Evolutionary conservation across 2,797 vertebrate species (phyloP).

Genomic region (Microctenopoma lineatum): DNA sequence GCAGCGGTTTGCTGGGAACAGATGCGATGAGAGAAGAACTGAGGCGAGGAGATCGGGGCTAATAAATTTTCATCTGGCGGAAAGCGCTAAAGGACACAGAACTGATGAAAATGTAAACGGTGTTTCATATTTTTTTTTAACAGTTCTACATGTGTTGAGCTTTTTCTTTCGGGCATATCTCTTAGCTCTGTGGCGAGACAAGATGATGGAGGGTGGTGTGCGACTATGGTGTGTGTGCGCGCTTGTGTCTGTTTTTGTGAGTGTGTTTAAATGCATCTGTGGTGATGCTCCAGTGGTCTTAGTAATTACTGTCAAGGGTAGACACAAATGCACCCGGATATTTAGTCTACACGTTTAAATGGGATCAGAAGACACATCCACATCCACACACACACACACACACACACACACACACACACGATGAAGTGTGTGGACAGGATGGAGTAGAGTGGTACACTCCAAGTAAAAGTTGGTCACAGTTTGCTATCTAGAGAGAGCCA

Average conservation of each 20-base stretch:
- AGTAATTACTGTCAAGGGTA: slow-evolving; percentile 72
- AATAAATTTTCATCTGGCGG: slow-evolving; percentile 58
- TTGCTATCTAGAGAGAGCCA: slow-evolving; percentile 30
- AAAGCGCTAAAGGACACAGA: slow-evolving; percentile 53
- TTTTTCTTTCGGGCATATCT: slow-evolving; percentile 32
- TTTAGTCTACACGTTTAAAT: slow-evolving; percentile 61
- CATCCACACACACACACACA: slow-evolving; percentile 7
- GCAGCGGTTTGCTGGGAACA: slow-evolving; percentile 23
- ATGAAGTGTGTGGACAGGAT: slow-evolving; percentile 14
- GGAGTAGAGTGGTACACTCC: slow-evolving; percentile 23
- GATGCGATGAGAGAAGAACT: slow-evolving; percentile 39
- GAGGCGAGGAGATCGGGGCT: slow-evolving; percentile 31
- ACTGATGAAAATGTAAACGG: slow-evolving; percentile 57
- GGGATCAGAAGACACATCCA: slow-evolving; percentile 26
- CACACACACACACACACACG: neutral
- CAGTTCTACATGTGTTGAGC: slow-evolving; percentile 38
- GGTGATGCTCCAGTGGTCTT: slow-evolving; percentile 63
- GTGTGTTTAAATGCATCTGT: slow-evolving; percentile 39
- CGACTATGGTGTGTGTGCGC: slow-evolving; percentile 56
- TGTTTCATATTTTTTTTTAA: slow-evolving; percentile 40
- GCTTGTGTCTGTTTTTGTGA: slow-evolving; percentile 21
- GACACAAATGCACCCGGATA: slow-evolving; percentile 64
- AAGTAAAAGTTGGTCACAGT: slow-evolving; percentile 50
- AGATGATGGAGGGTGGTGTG: slow-evolving; percentile 46
- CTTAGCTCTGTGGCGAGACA: slow-evolving; percentile 32